Evolutionary conservation across 2,797 vertebrate species (phyloP), one percentile per base, ranked within the genome.

Genomic region (Oceanodroma leucorhoa): DNA sequence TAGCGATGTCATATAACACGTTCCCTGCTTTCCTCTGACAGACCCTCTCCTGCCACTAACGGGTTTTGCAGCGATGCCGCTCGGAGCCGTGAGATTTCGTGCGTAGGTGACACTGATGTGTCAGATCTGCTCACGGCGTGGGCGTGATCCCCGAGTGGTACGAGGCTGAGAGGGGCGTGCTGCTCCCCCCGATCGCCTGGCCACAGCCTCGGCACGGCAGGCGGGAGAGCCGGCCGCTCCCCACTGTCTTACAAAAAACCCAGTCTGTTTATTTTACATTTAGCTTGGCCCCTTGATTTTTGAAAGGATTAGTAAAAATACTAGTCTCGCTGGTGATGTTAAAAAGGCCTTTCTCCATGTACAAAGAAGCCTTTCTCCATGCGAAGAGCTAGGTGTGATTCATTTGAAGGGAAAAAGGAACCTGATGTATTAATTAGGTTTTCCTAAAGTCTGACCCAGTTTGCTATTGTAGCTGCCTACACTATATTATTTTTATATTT

Each of bases 1-100:
- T 16, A 5, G 14, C 0, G 0, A 10, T 40, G 45, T 8, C 30
- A 3, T 7, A 1, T 12, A 18, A 24, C 16, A 9, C 0, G 18
- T 22, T 32, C 5, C 1, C 40, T 24, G 57, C 69, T 48, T 17
- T 71, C 51, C 55, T 23, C 24, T 58, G 50, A 12, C 21, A 20
- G 43, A 8, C 23, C 53, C 72, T 24, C 50, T 55, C 5, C 38
- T 64, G 64, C 36, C 75, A 23, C 60, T 26, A 3, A 5, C 1
- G 3, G 62, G 55, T 12, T 92, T 53, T 27, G 43, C 50, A 54
- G 27, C 0, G 3, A 10, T 0, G 5, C 32, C 0, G 0, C 82
- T 51, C 0, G 5, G 53, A 41, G 61, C 1, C 3, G 9, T 66
- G 45, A 16, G 34, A 4, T 21, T 53, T 53, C 1, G 1, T 5